Evolutionary conservation across 1,140 invertebrate species (phyloP), one percentile per base, ranked within the genome.

Genomic region (Cherax quadricarinatus): DNA sequence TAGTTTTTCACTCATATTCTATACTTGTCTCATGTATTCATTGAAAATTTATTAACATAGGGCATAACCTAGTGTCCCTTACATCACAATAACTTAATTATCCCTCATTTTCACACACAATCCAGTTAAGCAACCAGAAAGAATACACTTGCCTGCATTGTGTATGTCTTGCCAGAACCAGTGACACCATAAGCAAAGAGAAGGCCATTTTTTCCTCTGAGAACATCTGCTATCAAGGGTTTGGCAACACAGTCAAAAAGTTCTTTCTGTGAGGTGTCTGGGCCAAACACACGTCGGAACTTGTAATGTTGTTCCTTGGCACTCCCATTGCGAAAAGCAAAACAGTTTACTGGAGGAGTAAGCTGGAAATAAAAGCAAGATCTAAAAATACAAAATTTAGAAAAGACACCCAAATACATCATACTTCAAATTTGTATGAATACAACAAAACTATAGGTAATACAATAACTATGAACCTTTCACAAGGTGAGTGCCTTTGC

Each of bases 111-210:
- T 12, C 57, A 60, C 9, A 60, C 57, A 60, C 3, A 60, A 21
- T 21, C 66, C 66, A 70, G 5, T 70, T 70, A 70, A 70, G 14
- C 66, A 70, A 2, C 2, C 5, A 18, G 66, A 75, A 7, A 57
- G 53, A 57, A 57, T 9, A 14, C 3, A 86, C 92, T 80, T 66
- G 75, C 96, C 98, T 14, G 98, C 97, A 99, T 99, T 2, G 98
- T 99, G 94, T 97, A 98, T 0, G 99, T 99, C 96, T 99, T 96
- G 0, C 99, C 99, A 93, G 98, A 99, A 1, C 98, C 98, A 6
- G 99, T 99, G 4, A 99, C 98, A 48, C 99, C 99, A 95, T 99
- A 99, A 0, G 98, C 98, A 94, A 99, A 99, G 9, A 99, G 95
- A 41, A 99, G 95, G 70, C 97, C 98, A 96, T 99, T 99, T 95